These are phyloP conservation scores for Epizoanthus scotinus DNA, from an alignment of 92 coral and sea anemone species.

Conservation along the genomic window DNA sequence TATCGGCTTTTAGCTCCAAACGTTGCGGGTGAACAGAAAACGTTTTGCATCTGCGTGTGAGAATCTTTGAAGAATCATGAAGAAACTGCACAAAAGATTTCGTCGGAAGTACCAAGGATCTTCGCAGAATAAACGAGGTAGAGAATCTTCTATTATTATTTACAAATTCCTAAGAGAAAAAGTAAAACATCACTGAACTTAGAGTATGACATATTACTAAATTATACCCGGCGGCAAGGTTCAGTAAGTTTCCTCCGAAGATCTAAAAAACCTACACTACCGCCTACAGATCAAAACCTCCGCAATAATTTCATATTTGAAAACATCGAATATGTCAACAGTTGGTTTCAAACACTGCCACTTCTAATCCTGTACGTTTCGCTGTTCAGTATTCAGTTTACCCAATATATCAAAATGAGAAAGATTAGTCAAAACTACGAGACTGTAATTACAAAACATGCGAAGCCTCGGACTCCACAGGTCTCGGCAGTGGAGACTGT, in stretches of 20 bases:
- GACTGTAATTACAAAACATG: conserved; percentile 47
- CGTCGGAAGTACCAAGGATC: conserved; percentile 16
- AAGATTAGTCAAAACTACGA: conserved; percentile 1
- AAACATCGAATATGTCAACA: conserved; percentile 5
- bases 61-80: conserved; percentile 14
- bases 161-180: no score
- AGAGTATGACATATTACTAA: no score
- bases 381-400: conserved; percentile 58
- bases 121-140: conserved; percentile 24
- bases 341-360: conserved; percentile 4
- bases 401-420: conserved; percentile 40
- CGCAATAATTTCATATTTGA: no score
- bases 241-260: no score
- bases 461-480: background rate
- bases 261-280: no score
- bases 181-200: no score
- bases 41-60: no score
- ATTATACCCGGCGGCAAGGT: no score
- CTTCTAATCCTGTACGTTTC: conserved; percentile 40
- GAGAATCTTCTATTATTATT: background rate
- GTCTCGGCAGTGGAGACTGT: background rate
- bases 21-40: no score
- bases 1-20: no score
- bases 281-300: no score
- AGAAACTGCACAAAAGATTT: conserved; percentile 35